These are phyloP conservation scores for Macaria liturata DNA, from an alignment of 2,888 invertebrate genomes.

Conservation along the genomic window DNA sequence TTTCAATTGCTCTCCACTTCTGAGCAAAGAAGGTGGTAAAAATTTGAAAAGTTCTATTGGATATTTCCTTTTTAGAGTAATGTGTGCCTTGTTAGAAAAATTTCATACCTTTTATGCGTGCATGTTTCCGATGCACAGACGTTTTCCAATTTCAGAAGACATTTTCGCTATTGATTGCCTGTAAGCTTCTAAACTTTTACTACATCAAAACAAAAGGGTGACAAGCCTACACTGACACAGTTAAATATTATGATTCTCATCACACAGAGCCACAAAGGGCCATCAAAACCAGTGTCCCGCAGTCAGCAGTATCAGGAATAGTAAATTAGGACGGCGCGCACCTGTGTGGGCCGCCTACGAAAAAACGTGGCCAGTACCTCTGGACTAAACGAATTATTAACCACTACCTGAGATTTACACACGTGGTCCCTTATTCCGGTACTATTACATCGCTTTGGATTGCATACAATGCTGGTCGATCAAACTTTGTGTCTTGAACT, in stretches of 20 bases:
- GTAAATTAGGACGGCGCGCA: slow-evolving; percentile 76
- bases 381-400: slow-evolving; percentile 81
- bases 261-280: slow-evolving; percentile 53
- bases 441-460: slow-evolving; percentile 19
- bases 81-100: too few relatives aligned
- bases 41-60: too few relatives aligned
- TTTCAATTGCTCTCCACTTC: too few relatives aligned
- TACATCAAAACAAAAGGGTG: not conserved
- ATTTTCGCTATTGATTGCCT: too few relatives aligned
- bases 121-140: too few relatives aligned
- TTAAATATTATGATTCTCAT: slow-evolving; percentile 43
- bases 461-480: slow-evolving; percentile 45
- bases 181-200: not conserved
- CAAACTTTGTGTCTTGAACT: not conserved
- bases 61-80: too few relatives aligned
- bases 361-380: slow-evolving; percentile 78
- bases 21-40: too few relatives aligned
- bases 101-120: too few relatives aligned
- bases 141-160: too few relatives aligned
- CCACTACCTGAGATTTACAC: slow-evolving; percentile 76
- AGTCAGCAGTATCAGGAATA: slow-evolving; percentile 69
- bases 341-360: slow-evolving; percentile 76
- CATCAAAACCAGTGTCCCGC: slow-evolving; percentile 61
- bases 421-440: slow-evolving; percentile 35
- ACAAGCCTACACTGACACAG: slow-evolving; percentile 11